These are phyloP conservation scores for Tiliqua scincoides DNA, from an alignment of 2,113 vertebrate genomes.

Conservation along the genomic window DNA sequence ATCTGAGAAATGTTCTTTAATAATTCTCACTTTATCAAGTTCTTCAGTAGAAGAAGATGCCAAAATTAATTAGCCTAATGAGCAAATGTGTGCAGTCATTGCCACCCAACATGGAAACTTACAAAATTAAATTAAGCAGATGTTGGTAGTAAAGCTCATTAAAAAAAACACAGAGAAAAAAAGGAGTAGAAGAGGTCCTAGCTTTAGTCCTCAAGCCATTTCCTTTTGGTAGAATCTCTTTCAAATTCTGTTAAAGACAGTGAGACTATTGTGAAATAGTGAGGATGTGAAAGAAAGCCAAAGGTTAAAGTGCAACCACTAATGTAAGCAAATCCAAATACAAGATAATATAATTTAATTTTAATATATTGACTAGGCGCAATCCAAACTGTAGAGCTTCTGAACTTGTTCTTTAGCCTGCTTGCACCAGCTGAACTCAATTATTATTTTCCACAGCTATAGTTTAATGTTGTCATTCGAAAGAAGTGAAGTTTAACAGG, in stretches of 20 bases:
- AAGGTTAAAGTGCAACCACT: not conserved
- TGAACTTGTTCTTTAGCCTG: not conserved
- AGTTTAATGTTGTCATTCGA: not conserved
- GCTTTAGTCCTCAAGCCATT: not conserved
- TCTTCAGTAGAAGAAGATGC: not conserved
- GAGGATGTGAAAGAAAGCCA: not conserved
- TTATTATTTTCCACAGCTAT: not conserved
- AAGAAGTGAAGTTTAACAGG: no score
- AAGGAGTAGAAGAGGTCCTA: not conserved
- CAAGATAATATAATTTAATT: not conserved
- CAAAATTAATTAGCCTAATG: slow-evolving; percentile 10
- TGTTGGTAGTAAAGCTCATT: not conserved
- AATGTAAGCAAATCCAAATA: not conserved
- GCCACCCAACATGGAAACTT: not conserved
- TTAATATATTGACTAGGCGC: not conserved
- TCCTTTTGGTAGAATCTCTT: not conserved
- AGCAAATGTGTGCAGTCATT: not conserved
- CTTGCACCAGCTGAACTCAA: not conserved
- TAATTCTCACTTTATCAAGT: not conserved
- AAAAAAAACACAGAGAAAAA: not conserved
- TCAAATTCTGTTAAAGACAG: not conserved
- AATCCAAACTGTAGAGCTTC: not conserved
- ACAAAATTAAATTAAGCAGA: slow-evolving; percentile 5
- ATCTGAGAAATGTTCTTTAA: not conserved
- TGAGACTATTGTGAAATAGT: not conserved